A percentile compares a stretch with the other conserved stretches of the same genome.
phyloP scores from a whole-genome alignment of 2,797 vertebrate genomes.

The Malurus leucopterus region DNA sequence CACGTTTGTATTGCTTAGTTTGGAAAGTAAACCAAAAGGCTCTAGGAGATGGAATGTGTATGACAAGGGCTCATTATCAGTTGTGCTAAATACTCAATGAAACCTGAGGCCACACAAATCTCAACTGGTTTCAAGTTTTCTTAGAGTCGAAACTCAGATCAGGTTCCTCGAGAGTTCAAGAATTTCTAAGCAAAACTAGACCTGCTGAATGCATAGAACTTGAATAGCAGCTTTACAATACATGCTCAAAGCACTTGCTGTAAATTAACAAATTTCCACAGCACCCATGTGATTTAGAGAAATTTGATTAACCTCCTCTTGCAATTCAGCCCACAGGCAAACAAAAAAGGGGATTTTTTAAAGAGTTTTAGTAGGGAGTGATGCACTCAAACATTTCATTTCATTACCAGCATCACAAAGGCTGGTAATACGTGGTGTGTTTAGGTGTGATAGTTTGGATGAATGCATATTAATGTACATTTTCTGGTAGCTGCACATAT shows the following conservation, averaged over 20 bases:
- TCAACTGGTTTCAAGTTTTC: conserved; percentile 17
- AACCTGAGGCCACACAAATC: conserved; percentile 9
- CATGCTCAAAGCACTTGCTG: neutral
- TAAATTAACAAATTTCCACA: neutral
- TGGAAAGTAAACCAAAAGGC: neutral
- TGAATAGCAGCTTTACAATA: neutral
- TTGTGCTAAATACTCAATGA: neutral
- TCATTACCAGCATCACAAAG: neutral
- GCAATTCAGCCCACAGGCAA: neutral
- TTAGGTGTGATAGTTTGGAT: neutral
- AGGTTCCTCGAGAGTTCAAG: neutral
- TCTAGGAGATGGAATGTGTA: neutral
- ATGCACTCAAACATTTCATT: neutral
- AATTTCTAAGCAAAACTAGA: conserved; percentile 49
- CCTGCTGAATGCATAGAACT: conserved; percentile 6
- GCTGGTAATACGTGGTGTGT: neutral
- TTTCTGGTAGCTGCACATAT: neutral
- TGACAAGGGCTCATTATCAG: neutral
- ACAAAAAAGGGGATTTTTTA: neutral
- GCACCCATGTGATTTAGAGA: neutral
- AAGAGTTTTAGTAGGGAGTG: neutral
- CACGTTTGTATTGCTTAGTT: neutral
- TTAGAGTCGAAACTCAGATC: neutral
- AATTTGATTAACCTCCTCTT: neutral
- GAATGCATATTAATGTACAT: neutral